phyloP scores from a whole-genome alignment of 1,140 invertebrate genomes.

The Bombyx mandarina region DNA sequence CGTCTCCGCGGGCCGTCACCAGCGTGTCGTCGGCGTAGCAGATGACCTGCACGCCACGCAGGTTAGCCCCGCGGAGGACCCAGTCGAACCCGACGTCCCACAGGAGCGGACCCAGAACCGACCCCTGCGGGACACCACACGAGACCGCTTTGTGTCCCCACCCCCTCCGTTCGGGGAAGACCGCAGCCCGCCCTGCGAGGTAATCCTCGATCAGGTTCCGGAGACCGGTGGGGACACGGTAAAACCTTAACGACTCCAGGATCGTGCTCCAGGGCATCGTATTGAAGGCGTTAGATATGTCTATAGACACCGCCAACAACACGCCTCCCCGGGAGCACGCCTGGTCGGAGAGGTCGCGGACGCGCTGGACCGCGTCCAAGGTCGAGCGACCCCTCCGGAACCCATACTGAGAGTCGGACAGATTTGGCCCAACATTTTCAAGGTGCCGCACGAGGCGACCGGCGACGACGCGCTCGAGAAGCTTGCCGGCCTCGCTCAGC shows the following conservation, averaged over 20 bases:
- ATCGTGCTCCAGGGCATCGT: not conserved
- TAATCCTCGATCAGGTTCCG: too few species aligned
- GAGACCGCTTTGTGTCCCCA: not conserved
- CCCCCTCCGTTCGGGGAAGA: too few species aligned
- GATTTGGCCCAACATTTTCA: slow-evolving; percentile 6
- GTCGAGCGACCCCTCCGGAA: slow-evolving; percentile 24
- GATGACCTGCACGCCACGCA: too few species aligned
- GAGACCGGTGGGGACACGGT: too few species aligned
- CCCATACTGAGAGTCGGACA: slow-evolving; percentile 24
- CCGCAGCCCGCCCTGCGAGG: too few species aligned
- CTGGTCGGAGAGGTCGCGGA: not conserved
- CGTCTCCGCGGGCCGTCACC: not conserved
- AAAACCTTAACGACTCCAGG: too few species aligned
- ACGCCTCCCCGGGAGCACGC: slow-evolving; percentile 4
- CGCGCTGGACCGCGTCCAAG: not conserved
- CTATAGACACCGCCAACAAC: slow-evolving; percentile 10
- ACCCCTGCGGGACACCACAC: slow-evolving; percentile 1
- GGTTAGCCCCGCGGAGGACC: not conserved
- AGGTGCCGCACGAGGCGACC: slow-evolving; percentile 17
- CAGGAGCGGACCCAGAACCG: slow-evolving; percentile 1
- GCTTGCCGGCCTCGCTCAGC: not conserved
- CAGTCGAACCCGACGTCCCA: not conserved
- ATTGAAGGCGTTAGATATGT: slow-evolving; percentile 8
- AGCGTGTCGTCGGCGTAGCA: not conserved
- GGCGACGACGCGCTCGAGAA: slow-evolving; percentile 18